Base-by-base conservation (phyloP, 1,140 invertebrate species). In the Saccostrea glomerata region DNA sequence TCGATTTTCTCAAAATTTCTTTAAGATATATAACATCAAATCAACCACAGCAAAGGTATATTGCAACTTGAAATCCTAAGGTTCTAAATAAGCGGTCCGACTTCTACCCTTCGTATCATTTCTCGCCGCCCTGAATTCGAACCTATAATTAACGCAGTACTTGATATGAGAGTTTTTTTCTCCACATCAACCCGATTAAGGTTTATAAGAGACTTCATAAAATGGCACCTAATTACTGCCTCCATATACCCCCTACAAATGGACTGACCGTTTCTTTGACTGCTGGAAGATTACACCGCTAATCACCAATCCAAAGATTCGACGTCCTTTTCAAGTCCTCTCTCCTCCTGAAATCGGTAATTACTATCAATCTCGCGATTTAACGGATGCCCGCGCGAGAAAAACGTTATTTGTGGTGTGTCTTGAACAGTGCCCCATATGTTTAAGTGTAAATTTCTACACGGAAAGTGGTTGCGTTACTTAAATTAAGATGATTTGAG, bases 401-500 rank as follows among this genome's bases (percentile, higher is more conserved):
- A 77, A 77, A 77, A 77, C 70, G 25, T 77, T 77, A 77, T 77
- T 77, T 77, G 25, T 77, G 70, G 23, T 25, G 30, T 15, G 70
- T 5, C 13, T 11, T 77, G 70, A 77, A 77, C 36, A 77, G 70
- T 25, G 70, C 25, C 70, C 70, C 70, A 77, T 77, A 77, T 77
- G 70, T 77, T 77, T 77, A 77, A 77, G 70, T 77, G 70, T 77
- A 77, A 77, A 77, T 77, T 77, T 77, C 25, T 77, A 77, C 70
- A 77, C 70, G 70, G 70, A 77, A 77, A 77, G 70, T 77, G 70
- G 70, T 77, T 77, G 70, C 70, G 70, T 77, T 77, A 77, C 70
- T 77, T 77, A 77, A 77, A 77, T 77, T 77, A 77, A 77, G 70
- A 77, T 77, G 70, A 77, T 77, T 77, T 77, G 70, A 77, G 70